Evolutionary conservation across 2,888 invertebrate species (phyloP).

Genomic region (Drosophila kuntzei): DNA sequence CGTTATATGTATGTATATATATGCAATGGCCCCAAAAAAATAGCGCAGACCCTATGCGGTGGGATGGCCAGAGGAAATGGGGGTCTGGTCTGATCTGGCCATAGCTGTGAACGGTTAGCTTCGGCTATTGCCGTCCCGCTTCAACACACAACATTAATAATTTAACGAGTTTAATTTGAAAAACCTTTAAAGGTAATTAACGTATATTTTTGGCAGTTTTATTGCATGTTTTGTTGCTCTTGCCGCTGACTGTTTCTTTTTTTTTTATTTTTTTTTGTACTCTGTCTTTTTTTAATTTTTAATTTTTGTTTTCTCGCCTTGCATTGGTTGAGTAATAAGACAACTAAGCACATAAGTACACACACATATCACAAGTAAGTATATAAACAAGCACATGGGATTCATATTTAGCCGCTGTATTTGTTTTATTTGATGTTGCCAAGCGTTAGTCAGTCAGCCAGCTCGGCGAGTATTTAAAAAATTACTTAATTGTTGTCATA

Average conservation of each 20-base stretch:
- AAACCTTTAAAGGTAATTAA: conserved; percentile 81
- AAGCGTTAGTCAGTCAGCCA: conserved; percentile 62
- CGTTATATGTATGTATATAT: too few relatives aligned
- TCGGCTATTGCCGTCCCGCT: conserved; percentile 45
- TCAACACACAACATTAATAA: conserved; percentile 58
- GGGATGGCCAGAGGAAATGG: background rate
- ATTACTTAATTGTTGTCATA: conserved; percentile 79
- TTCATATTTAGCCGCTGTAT: conserved; percentile 53
- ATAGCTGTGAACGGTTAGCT: conserved; percentile 45
- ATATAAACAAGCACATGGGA: conserved; percentile 46
- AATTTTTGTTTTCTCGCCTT: conserved; percentile 44
- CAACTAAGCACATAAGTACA: conserved; percentile 27
- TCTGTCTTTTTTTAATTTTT: conserved; percentile 12
- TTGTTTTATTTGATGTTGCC: conserved; percentile 53
- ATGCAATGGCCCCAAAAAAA: conserved; percentile 48
- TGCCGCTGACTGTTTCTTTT: conserved; percentile 18
- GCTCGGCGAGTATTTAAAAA: conserved; percentile 71
- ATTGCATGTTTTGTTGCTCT: conserved; percentile 59
- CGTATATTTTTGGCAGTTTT: conserved; percentile 79
- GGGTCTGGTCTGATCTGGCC: conserved; percentile 12
- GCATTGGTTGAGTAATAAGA: conserved; percentile 66
- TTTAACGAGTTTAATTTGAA: conserved; percentile 80
- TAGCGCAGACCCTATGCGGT: conserved; percentile 27
- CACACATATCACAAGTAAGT: conserved; percentile 2
- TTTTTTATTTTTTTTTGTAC: conserved; percentile 18